Evolutionary conservation across 2,113 vertebrate genomes (phyloP).

Genomic region (Cygnus atratus): DNA sequence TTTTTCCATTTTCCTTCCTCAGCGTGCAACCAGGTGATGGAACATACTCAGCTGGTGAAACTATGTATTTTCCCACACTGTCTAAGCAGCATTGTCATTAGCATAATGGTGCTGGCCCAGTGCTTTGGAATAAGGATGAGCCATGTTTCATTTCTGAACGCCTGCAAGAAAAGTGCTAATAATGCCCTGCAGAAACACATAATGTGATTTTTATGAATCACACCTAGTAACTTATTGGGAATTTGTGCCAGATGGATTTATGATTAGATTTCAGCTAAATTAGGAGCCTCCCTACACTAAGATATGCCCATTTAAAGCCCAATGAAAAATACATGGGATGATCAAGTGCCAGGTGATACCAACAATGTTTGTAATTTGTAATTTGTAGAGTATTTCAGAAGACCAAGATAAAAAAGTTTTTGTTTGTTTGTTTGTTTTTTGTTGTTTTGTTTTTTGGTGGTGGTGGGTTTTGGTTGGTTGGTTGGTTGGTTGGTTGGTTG

Average conservation of each 20-base stretch:
- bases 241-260: not conserved
- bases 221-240: not conserved
- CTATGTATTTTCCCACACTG: not conserved
- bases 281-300: not conserved
- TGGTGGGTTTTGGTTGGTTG: not conserved
- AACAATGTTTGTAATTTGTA: not conserved
- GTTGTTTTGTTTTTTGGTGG: not conserved
- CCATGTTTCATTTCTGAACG: not conserved
- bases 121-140: not conserved
- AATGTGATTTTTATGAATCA: constrained; percentile 25
- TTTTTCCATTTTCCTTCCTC: not conserved
- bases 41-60: not conserved
- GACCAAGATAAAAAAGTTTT: not conserved
- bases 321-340: not conserved
- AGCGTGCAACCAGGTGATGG: not conserved
- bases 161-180: not conserved
- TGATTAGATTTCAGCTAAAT: constrained; percentile 30
- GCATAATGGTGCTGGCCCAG: not conserved
- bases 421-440: not conserved
- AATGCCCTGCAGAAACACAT: constrained; percentile 13
- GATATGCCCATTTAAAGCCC: constrained; percentile 4
- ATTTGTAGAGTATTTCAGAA: constrained; percentile 8
- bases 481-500: not conserved
- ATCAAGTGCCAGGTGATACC: not conserved
- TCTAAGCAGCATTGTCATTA: not conserved